These are phyloP conservation scores for Megamerina dolium DNA, from an alignment of 2,888 invertebrate species.

Conservation along the genomic window DNA sequence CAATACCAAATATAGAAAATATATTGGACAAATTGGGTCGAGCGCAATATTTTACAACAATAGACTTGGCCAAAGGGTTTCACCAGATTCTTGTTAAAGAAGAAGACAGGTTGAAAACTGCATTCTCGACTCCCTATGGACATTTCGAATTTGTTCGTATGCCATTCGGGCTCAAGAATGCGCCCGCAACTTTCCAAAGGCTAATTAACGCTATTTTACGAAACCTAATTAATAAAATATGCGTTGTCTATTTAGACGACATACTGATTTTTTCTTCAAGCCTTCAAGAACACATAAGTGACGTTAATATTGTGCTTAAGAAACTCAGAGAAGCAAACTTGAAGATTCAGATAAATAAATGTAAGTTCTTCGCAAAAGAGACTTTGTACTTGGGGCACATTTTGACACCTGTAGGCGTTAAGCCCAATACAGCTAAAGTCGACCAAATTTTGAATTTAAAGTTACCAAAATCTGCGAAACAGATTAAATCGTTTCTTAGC, in stretches of 20 bases:
- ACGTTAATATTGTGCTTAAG: not conserved
- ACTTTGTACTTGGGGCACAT: conserved; percentile 1
- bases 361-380: conserved; percentile 4
- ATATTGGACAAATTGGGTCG: conserved; percentile 15
- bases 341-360: conserved; percentile 4
- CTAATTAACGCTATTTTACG: conserved; percentile 3
- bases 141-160: conserved; percentile 14
- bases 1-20: conserved; percentile 21
- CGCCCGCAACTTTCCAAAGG: too few relatives aligned
- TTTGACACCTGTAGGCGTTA: conserved; percentile 6
- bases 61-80: too few relatives aligned
- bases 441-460: conserved; percentile 5
- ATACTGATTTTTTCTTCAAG: too few relatives aligned
- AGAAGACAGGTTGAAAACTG: conserved; percentile 22
- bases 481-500: conserved; percentile 17
- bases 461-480: conserved; percentile 8
- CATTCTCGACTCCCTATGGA: conserved; percentile 18
- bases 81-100: too few relatives aligned
- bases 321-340: not conserved
- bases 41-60: too few relatives aligned
- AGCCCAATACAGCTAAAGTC: conserved; percentile 1
- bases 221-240: not conserved
- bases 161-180: too few relatives aligned
- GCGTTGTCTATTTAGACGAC: conserved; percentile 14
- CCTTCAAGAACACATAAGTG: conserved; percentile 10